Percentiles rank a stretch among this genome's conserved stretches.
Conservation (phyloP, 1,140 invertebrate genomes). For the Neelides sp. region DNA sequence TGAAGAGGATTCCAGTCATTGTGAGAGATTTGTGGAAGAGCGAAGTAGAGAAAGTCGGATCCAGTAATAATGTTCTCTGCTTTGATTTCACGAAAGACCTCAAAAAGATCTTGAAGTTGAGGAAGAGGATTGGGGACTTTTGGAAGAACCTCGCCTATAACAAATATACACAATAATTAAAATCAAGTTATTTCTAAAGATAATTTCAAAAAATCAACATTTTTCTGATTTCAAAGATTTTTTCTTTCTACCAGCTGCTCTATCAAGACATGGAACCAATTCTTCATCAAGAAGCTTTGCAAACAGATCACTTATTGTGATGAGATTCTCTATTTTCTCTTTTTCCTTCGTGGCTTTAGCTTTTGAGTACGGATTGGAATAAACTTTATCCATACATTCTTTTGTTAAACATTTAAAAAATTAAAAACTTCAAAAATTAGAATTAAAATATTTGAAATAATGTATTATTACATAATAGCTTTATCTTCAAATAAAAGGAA, state of each 20-base stretch:
- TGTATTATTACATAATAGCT: no score
- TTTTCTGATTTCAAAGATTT: background rate
- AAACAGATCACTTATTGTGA: conserved; percentile 9
- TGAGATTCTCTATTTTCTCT: background rate
- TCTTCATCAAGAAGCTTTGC: conserved; percentile 2
- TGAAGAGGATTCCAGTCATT: background rate
- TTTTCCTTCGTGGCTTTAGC: background rate
- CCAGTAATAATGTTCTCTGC: conserved; percentile 6
- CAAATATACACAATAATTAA: background rate
- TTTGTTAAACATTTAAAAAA: no score
- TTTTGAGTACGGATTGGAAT: no score
- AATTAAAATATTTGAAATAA: no score
- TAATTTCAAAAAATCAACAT: background rate
- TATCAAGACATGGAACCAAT: conserved; percentile 6
- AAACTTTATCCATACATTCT: no score
- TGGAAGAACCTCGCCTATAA: conserved; percentile 14
- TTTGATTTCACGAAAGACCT: conserved; percentile 11
- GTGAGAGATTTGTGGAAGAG: conserved; percentile 5
- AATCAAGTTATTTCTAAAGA: background rate
- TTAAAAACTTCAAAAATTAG: no score
- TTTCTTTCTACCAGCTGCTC: conserved; percentile 2
- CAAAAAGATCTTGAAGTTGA: conserved; percentile 12
- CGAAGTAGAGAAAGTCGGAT: background rate
- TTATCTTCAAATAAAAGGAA: no score
- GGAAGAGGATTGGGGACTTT: conserved; percentile 18